A percentile compares a stretch with the other conserved stretches of the same genome.
phyloP scores from a whole-genome alignment of 92 coral and sea anemone genomes.

The Parazoanthus darwini region DNA sequence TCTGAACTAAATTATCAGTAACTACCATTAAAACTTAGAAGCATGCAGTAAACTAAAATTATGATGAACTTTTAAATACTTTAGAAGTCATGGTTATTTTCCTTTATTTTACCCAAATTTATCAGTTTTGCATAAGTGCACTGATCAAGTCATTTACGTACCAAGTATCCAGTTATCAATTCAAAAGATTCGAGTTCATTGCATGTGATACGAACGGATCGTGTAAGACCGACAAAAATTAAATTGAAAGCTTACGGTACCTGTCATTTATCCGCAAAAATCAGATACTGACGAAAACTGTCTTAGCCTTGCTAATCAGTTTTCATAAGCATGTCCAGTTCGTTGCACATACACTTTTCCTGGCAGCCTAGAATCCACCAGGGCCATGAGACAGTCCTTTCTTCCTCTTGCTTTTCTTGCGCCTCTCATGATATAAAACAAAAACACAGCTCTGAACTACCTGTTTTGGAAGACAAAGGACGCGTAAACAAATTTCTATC shows the following conservation, averaged over 20 bases:
- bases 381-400: slow-evolving; percentile 48
- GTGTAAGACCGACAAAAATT: background rate
- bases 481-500: too few relatives aligned
- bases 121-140: slow-evolving; percentile 6
- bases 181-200: slow-evolving; percentile 22
- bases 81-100: background rate
- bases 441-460: too few relatives aligned
- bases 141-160: background rate
- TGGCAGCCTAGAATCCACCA: slow-evolving; percentile 37
- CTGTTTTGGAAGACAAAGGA: too few relatives aligned
- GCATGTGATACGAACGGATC: slow-evolving; percentile 12
- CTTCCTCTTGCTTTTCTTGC: slow-evolving; percentile 28
- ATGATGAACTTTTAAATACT: too few relatives aligned
- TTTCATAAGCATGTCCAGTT: background rate
- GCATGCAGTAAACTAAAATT: too few relatives aligned
- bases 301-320: slow-evolving; percentile 3
- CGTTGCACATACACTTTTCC: slow-evolving; percentile 12
- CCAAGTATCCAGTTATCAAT: background rate
- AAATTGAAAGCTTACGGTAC: slow-evolving; percentile 1
- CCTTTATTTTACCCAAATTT: background rate
- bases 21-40: too few relatives aligned
- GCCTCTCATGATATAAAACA: background rate
- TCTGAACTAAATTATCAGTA: too few relatives aligned
- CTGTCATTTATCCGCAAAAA: background rate
- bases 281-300: background rate